Base-by-base conservation (phyloP, 2,888 invertebrate species). In the Caenorhabditis sp. region DNA sequence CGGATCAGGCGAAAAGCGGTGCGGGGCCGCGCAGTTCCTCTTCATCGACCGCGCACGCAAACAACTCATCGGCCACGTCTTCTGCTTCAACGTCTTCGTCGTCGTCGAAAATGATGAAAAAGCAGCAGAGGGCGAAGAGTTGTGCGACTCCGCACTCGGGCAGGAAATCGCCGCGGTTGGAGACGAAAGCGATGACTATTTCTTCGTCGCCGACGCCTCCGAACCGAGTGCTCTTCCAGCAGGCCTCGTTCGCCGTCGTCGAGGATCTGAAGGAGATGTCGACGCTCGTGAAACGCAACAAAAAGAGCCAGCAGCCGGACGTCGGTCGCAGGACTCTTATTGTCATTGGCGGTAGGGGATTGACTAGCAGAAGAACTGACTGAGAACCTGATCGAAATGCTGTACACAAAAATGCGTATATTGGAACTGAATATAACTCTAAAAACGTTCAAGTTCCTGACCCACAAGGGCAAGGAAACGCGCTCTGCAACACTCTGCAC, bases 91-190 rank as follows among this genome's bases (percentile, higher is more conserved):
- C 56, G 8, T 53, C 45, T 11, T 37, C 46, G 11, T 55, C 65
- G 22, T 27, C 56, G 22, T 20, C 59, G 20, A 68, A 68, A 68
- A 68, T 68, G 68, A 68, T 74, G 53, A 73, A 66, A 11, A 68
- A 70, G 46, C 76, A 76, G 53, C 71, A 76, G 26, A 26, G 76
- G 20, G 76, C 76, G 39, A 66, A 71, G 27, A 65, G 65, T 41
- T 76, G 76, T 27, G 63, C 65, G 4, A 59, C 70, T 1, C 48
- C 65, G 4, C 35, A 59, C 24, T 59, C 63, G n/a, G 63, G 65
- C 2, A 53, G 65, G 6, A 71, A 65, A 48, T 76, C 76, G 53
- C 76, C 76, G 7, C 22, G 76, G 22, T 17, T 76, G 2, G 76
- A 65, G 35, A 55, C 56, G 24, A 68, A 75, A 22, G 73, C 73